Percentiles rank a stretch among this genome's conserved stretches.
These are phyloP conservation scores for Mesocricetus auratus DNA, from an alignment of 2,113 vertebrate genomes.

Conservation along the genomic window DNA sequence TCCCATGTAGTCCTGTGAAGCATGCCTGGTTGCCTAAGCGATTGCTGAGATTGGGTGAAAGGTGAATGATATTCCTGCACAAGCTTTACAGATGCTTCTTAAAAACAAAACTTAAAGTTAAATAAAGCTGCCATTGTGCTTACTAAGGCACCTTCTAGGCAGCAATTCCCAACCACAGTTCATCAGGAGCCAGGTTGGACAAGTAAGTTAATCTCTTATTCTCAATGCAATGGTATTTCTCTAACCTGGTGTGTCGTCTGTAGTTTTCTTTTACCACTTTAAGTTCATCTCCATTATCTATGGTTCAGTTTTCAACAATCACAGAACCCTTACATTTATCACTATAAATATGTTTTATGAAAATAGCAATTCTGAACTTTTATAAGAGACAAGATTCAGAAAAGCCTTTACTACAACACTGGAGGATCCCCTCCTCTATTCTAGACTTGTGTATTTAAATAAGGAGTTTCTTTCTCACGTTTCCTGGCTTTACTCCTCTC, in stretches of 20 bases:
- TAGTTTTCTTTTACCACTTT: not conserved
- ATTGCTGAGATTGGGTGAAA: slow-evolving; percentile 17
- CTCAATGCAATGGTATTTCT: not conserved
- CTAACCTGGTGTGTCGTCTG: not conserved
- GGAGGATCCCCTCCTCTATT: not conserved
- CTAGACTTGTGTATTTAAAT: not conserved
- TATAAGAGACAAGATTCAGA: not conserved
- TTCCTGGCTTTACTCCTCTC: not conserved
- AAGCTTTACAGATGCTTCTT: not conserved
- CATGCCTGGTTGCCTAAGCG: not conserved
- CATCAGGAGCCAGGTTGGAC: not conserved
- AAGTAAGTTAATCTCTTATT: not conserved
- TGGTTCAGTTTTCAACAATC: not conserved
- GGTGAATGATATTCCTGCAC: not conserved
- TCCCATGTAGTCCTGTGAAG: not conserved
- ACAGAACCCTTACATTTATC: not conserved
- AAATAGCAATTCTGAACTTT: slow-evolving; percentile 14
- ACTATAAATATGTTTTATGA: not conserved
- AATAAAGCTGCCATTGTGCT: not conserved
- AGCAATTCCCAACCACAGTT: not conserved
- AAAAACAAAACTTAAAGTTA: slow-evolving; percentile 4
- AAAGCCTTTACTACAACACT: not conserved
- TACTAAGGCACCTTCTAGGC: not conserved
- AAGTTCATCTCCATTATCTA: not conserved
- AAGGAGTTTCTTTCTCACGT: not conserved